Evolutionary conservation across 2,797 vertebrate species (phyloP), one percentile per base, ranked within the genome.

Genomic region (Loris lydekkerianus): DNA sequence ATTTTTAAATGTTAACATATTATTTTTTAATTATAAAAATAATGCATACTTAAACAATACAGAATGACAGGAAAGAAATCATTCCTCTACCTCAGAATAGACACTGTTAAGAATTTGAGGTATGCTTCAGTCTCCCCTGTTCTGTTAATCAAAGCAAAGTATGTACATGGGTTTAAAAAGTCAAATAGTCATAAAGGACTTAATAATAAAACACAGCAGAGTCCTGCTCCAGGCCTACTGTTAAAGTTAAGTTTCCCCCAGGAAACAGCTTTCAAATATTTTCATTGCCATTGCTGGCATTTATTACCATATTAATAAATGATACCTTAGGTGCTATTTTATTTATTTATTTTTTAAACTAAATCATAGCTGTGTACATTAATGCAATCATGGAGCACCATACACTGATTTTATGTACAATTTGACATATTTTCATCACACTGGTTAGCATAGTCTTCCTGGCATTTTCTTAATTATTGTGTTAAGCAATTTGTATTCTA

Each of bases 191-290:
- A 60, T 40, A 56, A 21, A 60, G 72, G 4, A 56, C 40, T 75
- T 92, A 76, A 76, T 15, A 73, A 89, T 61, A 61, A 70, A 89
- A 77, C 76, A 56, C 43, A 49, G 37, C 60, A 86, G 53, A 72
- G n/a, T 60, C 37, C 25, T 63, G 31, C 69, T 89, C 40, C 13
- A 60, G 70, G 37, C 31, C 76, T 91, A 46, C 65, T 5, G 14
- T 85, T 84, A 75, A 75, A 88, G 82, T 86, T 29, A 27, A 5
- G 10, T 85, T 80, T 96, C 43, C 73, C 31, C 25, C 80, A 89
- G 69, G 75, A 94, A 94, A 85, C 25, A 31, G 13, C 10, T 96
- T 86, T 92, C 61, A 77, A 76, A 46, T 86, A 49, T 88, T 81
- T 76, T 34, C 61, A 78, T 69, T 82, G 53, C 76, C 73, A 56